Evolutionary conservation across 2,797 vertebrate genomes (phyloP), one percentile per base, ranked within the genome.

Genomic region (Cyprinodon diabolis): DNA sequence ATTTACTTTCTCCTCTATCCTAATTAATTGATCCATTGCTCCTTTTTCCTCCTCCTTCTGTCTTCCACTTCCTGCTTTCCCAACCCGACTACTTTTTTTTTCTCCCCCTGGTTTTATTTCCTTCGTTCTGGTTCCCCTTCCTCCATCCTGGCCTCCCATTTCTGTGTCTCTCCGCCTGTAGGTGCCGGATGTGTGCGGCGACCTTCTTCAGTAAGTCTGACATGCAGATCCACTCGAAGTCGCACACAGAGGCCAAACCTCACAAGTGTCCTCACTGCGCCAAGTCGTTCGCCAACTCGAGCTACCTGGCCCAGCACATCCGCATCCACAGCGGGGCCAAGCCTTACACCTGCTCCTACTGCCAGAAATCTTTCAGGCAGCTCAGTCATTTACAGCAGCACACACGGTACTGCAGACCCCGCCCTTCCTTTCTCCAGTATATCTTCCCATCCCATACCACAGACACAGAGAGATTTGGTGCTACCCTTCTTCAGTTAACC

Each of bases 151-250:
- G 68, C 86, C 86, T 83, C 90, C 92, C 93, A 90, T 91, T 91
- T 94, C 91, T 95, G 89, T 95, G 92, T 95, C 82, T 94, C 92
- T 95, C 87, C 91, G 91, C 92, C 93, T 95, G 92, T 96, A 99
- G 98, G 96, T 99, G 98, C 96, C 96, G 97, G 96, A 99, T 99
- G 97, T 99, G 98, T 95, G 97, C 97, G 85, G 96, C 98, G 96
- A 99, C 98, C 92, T 99, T 99, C 97, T 98, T 98, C 96, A 99
- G 96, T 94, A 99, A 99, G 96, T 99, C 98, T 92, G 98, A 99
- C 96, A 99, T 99, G 98, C 98, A 99, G 96, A 98, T 99, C 96
- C 98, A 99, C 96, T 97, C 98, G 95, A 99, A 99, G 96, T 99
- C 98, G 89, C 98, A 99, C 94, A 99, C 98, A 88, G 98, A 99